phyloP scores from a whole-genome alignment of 2,888 invertebrate species.

The Polyommatus icarus region DNA sequence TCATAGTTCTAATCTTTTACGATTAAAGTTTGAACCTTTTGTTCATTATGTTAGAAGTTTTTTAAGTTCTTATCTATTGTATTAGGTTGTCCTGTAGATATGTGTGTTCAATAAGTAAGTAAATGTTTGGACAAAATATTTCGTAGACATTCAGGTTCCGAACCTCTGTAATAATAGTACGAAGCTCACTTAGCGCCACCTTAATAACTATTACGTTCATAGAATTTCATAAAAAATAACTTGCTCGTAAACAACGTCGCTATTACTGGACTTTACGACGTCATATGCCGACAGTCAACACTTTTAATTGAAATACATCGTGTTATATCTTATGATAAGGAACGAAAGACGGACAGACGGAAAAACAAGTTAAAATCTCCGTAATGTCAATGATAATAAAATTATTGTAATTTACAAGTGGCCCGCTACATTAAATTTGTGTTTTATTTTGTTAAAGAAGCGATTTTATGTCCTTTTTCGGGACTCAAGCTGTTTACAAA shows the following conservation, averaged over 20 bases:
- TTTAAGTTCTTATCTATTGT: too few species aligned
- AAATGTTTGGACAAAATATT: too few species aligned
- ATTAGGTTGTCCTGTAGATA: too few species aligned
- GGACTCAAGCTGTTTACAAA: too few species aligned
- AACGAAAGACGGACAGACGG: not conserved
- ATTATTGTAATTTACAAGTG: not conserved
- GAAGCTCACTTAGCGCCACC: not conserved
- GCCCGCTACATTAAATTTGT: not conserved
- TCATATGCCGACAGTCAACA: not conserved
- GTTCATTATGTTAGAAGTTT: too few species aligned
- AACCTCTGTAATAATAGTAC: not conserved
- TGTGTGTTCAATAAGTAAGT: too few species aligned
- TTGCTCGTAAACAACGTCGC: constrained; percentile 3
- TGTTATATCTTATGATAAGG: not conserved
- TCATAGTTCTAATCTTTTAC: too few species aligned
- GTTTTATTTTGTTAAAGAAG: too few species aligned
- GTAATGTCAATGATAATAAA: not conserved
- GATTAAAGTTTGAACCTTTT: too few species aligned
- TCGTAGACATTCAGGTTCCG: not conserved
- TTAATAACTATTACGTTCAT: constrained; percentile 19
- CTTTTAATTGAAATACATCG: constrained; percentile 10
- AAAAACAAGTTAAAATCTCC: not conserved
- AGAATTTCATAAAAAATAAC: constrained; percentile 21
- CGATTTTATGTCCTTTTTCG: too few species aligned
- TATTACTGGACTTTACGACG: constrained; percentile 14